phyloP scores from a whole-genome alignment of 2,888 invertebrate species.

The Synergus itoensis region DNA sequence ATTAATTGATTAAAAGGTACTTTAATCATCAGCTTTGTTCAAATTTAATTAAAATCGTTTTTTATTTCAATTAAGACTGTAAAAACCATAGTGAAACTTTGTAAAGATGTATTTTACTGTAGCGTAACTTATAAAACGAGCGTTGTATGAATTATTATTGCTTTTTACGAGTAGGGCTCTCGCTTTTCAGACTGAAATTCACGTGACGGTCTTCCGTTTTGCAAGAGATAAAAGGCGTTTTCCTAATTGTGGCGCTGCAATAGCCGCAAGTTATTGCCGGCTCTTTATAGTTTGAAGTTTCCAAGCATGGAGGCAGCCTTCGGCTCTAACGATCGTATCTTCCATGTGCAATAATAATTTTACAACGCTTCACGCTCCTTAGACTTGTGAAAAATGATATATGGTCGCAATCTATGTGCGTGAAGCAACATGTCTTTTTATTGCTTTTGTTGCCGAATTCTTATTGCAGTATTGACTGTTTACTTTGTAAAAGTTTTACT shows the following conservation, averaged over 20 bases:
- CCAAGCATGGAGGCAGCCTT: slow-evolving; percentile 17
- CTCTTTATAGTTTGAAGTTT: slow-evolving; percentile 27
- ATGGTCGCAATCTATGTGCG: slow-evolving; percentile 8
- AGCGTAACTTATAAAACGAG: neutral
- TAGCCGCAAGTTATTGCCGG: slow-evolving; percentile 20
- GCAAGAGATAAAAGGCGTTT: slow-evolving; percentile 39
- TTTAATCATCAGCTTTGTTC: neutral
- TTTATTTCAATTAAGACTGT: neutral
- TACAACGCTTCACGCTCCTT: slow-evolving; percentile 14
- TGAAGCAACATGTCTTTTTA: neutral
- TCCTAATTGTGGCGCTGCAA: slow-evolving; percentile 30
- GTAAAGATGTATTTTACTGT: neutral
- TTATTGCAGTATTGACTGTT: neutral
- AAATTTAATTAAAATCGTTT: neutral
- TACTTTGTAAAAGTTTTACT: neutral
- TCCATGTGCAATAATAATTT: slow-evolving; percentile 39
- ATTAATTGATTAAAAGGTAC: neutral
- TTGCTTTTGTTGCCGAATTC: neutral
- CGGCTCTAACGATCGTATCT: slow-evolving; percentile 25
- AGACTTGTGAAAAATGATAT: slow-evolving; percentile 33
- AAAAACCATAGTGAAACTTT: neutral
- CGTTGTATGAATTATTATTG: neutral
- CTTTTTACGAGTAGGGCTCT: neutral
- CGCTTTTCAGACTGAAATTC: neutral
- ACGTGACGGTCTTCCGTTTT: slow-evolving; percentile 26